phyloP scores from a whole-genome alignment of 2,888 invertebrate genomes.

The Trachelus stipa region DNA sequence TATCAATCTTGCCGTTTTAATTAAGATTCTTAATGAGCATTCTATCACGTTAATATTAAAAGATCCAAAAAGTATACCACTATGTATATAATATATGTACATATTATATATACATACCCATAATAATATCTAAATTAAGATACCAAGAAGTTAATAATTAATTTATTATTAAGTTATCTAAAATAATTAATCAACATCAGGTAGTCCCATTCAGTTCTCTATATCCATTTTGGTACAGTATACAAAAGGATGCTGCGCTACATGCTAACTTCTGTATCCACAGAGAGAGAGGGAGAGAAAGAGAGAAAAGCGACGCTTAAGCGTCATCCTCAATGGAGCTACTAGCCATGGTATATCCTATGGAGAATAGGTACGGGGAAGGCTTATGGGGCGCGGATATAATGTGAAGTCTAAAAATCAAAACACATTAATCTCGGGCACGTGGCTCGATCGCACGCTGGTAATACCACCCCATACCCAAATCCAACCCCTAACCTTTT shows the following conservation, averaged over 20 bases:
- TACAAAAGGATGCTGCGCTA: slow-evolving; percentile 6
- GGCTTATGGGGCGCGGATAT: slow-evolving; percentile 50
- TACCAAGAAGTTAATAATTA: too few relatives aligned
- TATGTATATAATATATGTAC: too few relatives aligned
- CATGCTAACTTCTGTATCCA: neutral
- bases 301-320: neutral
- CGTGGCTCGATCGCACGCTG: slow-evolving; percentile 64
- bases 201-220: slow-evolving; percentile 3
- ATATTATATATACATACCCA: too few relatives aligned
- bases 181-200: slow-evolving; percentile 32
- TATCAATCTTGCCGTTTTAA: too few relatives aligned
- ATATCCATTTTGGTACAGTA: neutral
- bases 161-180: slow-evolving; percentile 34
- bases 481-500: too few relatives aligned
- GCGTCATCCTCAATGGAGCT: slow-evolving; percentile 2
- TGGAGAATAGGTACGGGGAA: slow-evolving; percentile 30
- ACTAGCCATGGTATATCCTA: too few relatives aligned
- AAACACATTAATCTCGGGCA: slow-evolving; percentile 66
- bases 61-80: too few relatives aligned
- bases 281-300: neutral
- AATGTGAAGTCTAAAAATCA: slow-evolving; percentile 65
- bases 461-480: slow-evolving; percentile 40
- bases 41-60: too few relatives aligned
- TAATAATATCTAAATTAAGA: too few relatives aligned
- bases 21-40: too few relatives aligned